Percentiles rank a stretch among this genome's conserved stretches.
phyloP scores from a whole-genome alignment of 2,113 vertebrate genomes.

The Tetraodon nigroviridis region DNA sequence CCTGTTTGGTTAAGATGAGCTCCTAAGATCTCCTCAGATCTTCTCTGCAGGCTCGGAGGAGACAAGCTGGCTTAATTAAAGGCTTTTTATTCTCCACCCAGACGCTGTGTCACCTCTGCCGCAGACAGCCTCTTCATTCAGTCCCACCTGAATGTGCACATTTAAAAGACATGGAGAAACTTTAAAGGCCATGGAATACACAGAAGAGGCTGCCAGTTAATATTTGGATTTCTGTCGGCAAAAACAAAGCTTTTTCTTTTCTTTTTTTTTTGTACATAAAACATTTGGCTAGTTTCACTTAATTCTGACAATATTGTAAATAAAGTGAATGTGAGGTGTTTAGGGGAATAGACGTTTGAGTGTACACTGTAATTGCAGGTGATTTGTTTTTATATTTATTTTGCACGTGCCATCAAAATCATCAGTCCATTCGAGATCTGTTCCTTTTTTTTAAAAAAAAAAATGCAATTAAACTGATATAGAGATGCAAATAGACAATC shows the following conservation, averaged over 20 bases:
- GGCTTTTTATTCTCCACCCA: slow-evolving; percentile 46
- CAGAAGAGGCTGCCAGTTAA: slow-evolving; percentile 17
- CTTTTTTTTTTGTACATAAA: too few species aligned
- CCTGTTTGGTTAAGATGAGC: slow-evolving; percentile 12
- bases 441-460: background rate
- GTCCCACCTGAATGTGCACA: slow-evolving; percentile 35
- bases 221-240: background rate
- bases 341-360: too few species aligned
- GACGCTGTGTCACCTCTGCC: slow-evolving; percentile 63
- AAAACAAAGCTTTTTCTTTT: background rate
- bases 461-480: background rate
- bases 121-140: slow-evolving; percentile 52
- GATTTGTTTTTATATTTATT: too few species aligned
- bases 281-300: too few species aligned
- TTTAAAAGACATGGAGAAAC: slow-evolving; percentile 47
- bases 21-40: slow-evolving; percentile 9
- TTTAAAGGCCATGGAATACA: background rate
- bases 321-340: too few species aligned
- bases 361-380: background rate
- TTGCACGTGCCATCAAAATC: too few species aligned
- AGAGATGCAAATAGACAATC: background rate
- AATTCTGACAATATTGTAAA: too few species aligned
- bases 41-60: slow-evolving; percentile 42
- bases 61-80: slow-evolving; percentile 32
- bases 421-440: too few species aligned